Conservation (phyloP, 2,113 vertebrate genomes). For the Todiramphus saurophagus region DNA sequence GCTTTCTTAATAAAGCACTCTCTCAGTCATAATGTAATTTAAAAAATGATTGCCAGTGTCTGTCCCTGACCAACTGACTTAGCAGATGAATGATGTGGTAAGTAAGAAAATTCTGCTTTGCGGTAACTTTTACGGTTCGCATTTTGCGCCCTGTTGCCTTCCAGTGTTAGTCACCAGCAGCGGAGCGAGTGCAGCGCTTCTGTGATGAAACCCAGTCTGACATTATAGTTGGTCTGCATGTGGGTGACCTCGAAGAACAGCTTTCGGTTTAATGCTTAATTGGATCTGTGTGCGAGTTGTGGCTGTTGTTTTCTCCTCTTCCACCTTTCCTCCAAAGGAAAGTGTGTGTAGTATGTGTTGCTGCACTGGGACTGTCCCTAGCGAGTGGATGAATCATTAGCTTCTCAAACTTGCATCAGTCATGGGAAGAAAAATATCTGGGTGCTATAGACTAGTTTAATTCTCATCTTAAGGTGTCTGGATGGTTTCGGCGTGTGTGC, state of each 20-base stretch:
- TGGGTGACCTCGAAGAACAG: neutral
- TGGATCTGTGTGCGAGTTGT: neutral
- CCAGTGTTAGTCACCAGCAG: neutral
- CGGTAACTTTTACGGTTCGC: neutral
- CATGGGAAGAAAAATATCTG: neutral
- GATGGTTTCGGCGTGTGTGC: neutral
- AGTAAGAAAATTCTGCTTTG: neutral
- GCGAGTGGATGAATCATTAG: neutral
- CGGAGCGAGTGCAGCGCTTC: neutral
- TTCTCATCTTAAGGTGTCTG: neutral
- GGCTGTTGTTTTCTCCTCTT: neutral
- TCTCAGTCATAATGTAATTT: neutral
- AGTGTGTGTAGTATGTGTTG: too few species aligned
- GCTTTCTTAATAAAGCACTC: neutral
- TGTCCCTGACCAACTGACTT: neutral
- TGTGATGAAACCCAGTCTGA: neutral
- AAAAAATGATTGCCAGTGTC: neutral
- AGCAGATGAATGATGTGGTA: neutral
- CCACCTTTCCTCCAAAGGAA: neutral
- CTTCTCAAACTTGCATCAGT: neutral
- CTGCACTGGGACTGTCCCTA: neutral
- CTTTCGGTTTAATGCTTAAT: neutral
- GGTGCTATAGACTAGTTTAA: neutral
- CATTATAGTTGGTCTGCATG: neutral
- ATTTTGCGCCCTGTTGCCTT: neutral